Percentiles rank a stretch among this genome's conserved stretches.
Evolutionary conservation across 1,140 invertebrate genomes (phyloP).

Genomic region (Bemisia tabaci): DNA sequence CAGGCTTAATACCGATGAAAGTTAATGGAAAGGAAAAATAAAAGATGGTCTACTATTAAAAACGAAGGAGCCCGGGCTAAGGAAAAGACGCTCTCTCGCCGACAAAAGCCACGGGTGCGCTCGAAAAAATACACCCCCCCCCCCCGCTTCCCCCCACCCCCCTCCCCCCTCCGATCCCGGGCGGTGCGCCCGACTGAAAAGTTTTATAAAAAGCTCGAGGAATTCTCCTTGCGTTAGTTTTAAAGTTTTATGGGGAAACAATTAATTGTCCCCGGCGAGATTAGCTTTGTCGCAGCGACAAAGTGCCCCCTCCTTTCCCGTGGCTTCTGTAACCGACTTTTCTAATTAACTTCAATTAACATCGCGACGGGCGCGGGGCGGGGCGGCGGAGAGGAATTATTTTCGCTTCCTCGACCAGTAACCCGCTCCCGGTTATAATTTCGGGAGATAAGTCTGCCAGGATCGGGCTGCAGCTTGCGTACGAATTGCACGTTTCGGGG

Average conservation of each 20-base stretch:
- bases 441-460: too few species aligned
- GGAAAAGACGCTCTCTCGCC: not conserved
- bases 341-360: not conserved
- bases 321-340: not conserved
- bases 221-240: not conserved
- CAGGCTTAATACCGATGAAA: not conserved
- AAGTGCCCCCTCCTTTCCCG: not conserved
- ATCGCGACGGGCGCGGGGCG: not conserved
- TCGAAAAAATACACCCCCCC: too few species aligned
- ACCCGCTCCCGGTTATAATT: too few species aligned
- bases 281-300: not conserved
- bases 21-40: not conserved
- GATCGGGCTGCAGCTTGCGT: too few species aligned
- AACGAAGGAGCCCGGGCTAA: too few species aligned
- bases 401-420: too few species aligned
- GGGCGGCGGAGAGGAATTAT: not conserved
- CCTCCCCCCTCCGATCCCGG: too few species aligned
- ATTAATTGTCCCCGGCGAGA: not conserved
- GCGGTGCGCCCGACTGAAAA: too few species aligned
- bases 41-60: not conserved
- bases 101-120: not conserved
- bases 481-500: too few species aligned
- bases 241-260: not conserved
- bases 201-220: not conserved
- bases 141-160: too few species aligned